Percentiles rank a stretch among this genome's conserved stretches.
Conservation (phyloP, 2,113 vertebrate species). For the Oenanthe melanoleuca region DNA sequence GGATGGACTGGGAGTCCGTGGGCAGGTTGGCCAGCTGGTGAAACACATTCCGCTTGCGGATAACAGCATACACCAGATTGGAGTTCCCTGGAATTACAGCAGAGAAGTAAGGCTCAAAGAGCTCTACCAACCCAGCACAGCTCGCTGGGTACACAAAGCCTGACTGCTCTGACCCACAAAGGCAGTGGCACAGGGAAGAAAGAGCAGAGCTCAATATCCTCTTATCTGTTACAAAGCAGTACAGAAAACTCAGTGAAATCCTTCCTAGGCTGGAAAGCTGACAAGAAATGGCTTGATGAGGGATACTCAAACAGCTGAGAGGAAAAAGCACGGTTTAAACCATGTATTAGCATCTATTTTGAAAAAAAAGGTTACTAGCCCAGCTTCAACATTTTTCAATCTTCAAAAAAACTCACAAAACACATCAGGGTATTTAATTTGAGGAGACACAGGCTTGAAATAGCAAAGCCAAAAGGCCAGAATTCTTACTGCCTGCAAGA, state of each 20-base stretch:
- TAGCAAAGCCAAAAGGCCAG: background rate
- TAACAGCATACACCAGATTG: conserved; percentile 95
- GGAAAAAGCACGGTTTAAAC: background rate
- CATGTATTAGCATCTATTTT: background rate
- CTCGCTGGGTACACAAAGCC: background rate
- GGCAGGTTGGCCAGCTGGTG: conserved; percentile 96
- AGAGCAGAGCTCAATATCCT: background rate
- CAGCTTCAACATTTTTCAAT: background rate
- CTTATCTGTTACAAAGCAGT: background rate
- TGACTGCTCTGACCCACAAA: background rate
- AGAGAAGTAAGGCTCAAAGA: background rate
- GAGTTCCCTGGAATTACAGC: conserved; percentile 85
- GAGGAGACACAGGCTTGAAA: background rate
- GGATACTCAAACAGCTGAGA: background rate
- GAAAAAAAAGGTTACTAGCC: background rate
- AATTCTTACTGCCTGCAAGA: background rate
- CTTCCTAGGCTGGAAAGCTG: background rate
- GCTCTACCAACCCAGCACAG: background rate
- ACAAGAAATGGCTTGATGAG: background rate
- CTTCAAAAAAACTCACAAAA: background rate
- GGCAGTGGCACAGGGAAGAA: background rate
- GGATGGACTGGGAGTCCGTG: conserved; percentile 85
- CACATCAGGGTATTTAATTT: background rate
- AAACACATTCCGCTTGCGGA: conserved; percentile 94
- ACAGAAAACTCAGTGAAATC: background rate